A percentile compares a stretch with the other conserved stretches of the same genome.
Evolutionary conservation across 2,797 vertebrate genomes (phyloP).

Genomic region (Bradypus variegatus): DNA sequence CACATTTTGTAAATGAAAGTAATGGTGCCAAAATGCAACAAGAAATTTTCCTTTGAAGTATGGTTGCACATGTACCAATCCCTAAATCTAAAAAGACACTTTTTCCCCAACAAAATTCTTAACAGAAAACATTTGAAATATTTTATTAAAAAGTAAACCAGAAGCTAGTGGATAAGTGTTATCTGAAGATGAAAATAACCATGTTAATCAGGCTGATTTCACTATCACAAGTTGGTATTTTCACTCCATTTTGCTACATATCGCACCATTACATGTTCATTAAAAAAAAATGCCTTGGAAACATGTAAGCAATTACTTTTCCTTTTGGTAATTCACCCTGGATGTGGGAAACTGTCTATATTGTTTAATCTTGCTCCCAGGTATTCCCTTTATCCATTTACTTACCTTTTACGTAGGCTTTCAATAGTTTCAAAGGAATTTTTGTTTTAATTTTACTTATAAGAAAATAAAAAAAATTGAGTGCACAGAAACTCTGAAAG

Average conservation of each 20-base stretch:
- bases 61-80: not conserved
- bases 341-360: slow-evolving; percentile 9
- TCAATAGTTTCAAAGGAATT: not conserved
- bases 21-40: slow-evolving; percentile 16
- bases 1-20: slow-evolving; percentile 41
- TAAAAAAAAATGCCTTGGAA: not conserved
- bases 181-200: slow-evolving; percentile 31
- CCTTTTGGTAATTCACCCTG: not conserved
- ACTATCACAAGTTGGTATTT: slow-evolving; percentile 34
- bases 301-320: slow-evolving; percentile 1
- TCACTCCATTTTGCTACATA: slow-evolving; percentile 8
- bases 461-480: not conserved
- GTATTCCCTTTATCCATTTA: not conserved
- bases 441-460: slow-evolving; percentile 10
- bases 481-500: not conserved
- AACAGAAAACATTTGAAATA: not conserved
- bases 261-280: not conserved
- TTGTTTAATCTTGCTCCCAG: slow-evolving; percentile 12
- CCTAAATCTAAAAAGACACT: not conserved
- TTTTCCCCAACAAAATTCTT: not conserved
- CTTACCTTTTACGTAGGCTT: not conserved
- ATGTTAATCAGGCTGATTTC: slow-evolving; percentile 16
- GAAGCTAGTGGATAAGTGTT: not conserved
- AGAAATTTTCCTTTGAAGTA: slow-evolving; percentile 34
- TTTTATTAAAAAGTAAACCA: not conserved